A percentile compares a stretch with the other conserved stretches of the same genome.
Evolutionary conservation across 2,113 vertebrate species (phyloP).

Genomic region (Bujurquina vittata): DNA sequence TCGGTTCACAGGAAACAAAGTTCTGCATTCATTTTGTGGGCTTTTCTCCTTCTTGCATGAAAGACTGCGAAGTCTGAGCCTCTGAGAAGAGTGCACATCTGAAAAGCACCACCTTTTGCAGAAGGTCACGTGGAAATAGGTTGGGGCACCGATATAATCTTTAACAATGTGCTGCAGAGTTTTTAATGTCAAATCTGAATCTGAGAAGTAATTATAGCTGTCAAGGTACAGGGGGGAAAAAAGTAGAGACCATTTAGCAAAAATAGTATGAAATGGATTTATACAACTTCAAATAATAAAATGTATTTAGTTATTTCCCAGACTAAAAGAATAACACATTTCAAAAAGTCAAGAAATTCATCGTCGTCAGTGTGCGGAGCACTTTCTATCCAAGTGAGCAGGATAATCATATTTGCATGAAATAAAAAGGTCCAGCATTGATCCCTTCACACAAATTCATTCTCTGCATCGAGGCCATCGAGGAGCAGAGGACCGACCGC

Average conservation of each 20-base stretch:
- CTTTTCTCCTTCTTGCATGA: background rate
- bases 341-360: background rate
- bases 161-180: background rate
- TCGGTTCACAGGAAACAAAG: background rate
- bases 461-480: background rate
- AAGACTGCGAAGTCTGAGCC: background rate
- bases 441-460: background rate
- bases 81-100: background rate
- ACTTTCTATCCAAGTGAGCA: background rate
- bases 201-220: background rate
- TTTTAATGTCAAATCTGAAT: slow-evolving; percentile 4
- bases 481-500: no score
- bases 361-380: background rate
- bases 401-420: background rate
- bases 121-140: background rate
- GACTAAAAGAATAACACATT: background rate
- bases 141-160: background rate
- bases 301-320: background rate
- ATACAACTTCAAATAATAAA: background rate
- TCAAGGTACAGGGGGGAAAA: background rate
- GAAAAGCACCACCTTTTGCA: background rate
- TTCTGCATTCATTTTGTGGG: background rate
- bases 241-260: background rate
- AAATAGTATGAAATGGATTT: background rate
- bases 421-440: background rate